Percentiles rank a stretch among this genome's conserved stretches.
These are phyloP conservation scores for Gambusia holbrooki DNA, from an alignment of 2,113 vertebrate species.

Conservation along the genomic window DNA sequence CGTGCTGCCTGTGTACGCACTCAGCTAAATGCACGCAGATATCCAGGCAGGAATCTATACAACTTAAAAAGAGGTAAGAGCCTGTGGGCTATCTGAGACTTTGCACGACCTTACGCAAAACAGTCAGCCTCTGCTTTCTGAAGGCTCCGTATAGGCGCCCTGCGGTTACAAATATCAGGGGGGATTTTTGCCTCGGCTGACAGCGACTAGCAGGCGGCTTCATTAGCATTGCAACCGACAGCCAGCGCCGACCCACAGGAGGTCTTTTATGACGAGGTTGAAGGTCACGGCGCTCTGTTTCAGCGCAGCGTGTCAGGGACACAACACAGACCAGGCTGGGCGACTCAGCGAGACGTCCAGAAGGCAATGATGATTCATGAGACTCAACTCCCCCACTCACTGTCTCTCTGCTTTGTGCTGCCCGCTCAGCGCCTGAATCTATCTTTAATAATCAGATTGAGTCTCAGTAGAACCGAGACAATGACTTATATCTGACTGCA, in stretches of 20 bases:
- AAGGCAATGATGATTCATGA: constrained; percentile 62
- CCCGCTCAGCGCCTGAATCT: constrained; percentile 11
- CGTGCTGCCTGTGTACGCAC: neutral
- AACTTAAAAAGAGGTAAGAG: neutral
- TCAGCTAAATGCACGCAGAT: neutral
- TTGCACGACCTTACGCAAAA: constrained; percentile 1
- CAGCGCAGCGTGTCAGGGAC: constrained; percentile 55
- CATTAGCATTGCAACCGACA: constrained; percentile 46
- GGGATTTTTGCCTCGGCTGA: constrained; percentile 38
- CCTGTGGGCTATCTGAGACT: constrained; percentile 1
- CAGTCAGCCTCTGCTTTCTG: constrained; percentile 10
- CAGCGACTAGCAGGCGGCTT: constrained; percentile 34
- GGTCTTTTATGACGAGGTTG: constrained; percentile 60
- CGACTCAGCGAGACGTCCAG: constrained; percentile 32
- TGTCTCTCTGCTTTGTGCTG: neutral
- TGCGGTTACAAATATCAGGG: constrained; percentile 28
- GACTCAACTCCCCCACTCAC: constrained; percentile 14
- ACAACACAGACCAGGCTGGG: constrained; percentile 41
- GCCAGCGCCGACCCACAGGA: constrained; percentile 40
- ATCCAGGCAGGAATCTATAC: neutral
- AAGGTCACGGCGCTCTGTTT: constrained; percentile 39
- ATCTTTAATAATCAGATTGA: constrained; percentile 10
- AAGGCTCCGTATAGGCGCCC: constrained; percentile 32
- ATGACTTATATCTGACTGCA: constrained; percentile 24
- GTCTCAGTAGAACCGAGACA: constrained; percentile 9